Evolutionary conservation across 1,140 invertebrate genomes (phyloP).

Genomic region (Rhyzopertha dominica): DNA sequence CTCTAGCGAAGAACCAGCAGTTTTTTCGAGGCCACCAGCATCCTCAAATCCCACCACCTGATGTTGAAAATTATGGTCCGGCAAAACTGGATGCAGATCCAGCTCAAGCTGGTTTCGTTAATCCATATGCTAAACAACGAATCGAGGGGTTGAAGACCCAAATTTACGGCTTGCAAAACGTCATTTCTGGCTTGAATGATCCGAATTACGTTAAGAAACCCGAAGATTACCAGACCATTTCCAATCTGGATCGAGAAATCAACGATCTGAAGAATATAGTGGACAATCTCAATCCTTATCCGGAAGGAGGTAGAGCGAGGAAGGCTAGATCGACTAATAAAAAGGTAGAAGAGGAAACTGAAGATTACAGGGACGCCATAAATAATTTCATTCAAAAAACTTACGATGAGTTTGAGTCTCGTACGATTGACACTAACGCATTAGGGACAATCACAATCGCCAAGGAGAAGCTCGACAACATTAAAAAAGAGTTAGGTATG

Average conservation of each 20-base stretch:
- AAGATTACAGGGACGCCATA: neutral
- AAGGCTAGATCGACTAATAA: constrained; percentile 1
- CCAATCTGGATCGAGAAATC: constrained; percentile 32
- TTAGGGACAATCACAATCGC: constrained; percentile 4
- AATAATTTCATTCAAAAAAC: constrained; percentile 1
- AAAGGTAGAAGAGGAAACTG: constrained; percentile 9
- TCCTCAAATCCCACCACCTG: neutral
- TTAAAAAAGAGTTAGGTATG: constrained; percentile 32
- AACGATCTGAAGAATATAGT: constrained; percentile 31
- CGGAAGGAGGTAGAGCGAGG: neutral
- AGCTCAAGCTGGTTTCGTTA: neutral
- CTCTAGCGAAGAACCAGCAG: neutral
- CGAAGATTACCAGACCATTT: constrained; percentile 29
- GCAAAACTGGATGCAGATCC: constrained; percentile 2
- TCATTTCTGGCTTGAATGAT: constrained; percentile 29
- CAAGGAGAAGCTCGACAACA: constrained; percentile 15
- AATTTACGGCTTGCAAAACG: constrained; percentile 31
- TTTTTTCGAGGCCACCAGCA: neutral
- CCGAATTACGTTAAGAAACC: constrained; percentile 28
- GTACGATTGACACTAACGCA: neutral
- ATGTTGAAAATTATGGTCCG: neutral
- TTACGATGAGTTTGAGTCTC: neutral
- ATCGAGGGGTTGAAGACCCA: constrained; percentile 28
- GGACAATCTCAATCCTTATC: constrained; percentile 20
- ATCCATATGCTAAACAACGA: constrained; percentile 13